Evolutionary conservation across 2,113 vertebrate genomes (phyloP).

Genomic region (Geococcyx californianus): DNA sequence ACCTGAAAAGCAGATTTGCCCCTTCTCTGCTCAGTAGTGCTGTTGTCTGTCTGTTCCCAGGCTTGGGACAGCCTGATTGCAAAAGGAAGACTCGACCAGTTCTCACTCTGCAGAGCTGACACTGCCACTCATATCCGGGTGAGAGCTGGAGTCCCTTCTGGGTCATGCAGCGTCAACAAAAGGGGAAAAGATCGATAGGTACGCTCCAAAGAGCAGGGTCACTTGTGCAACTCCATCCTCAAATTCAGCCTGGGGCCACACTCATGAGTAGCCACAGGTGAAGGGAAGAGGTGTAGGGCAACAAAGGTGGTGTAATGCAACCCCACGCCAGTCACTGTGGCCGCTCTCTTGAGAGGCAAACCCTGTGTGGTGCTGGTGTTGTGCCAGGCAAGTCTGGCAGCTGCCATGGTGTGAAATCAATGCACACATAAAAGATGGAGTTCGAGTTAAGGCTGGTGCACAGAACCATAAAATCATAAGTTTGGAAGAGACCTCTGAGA

Average conservation of each 20-base stretch:
- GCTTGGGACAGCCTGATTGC: constrained; percentile 24
- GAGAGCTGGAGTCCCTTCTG: neutral
- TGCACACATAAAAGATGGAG: neutral
- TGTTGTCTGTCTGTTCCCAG: constrained; percentile 26
- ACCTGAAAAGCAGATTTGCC: constrained; percentile 57
- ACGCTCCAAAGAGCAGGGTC: constrained; percentile 51
- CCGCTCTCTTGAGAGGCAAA: neutral
- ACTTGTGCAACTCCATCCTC: constrained; percentile 39
- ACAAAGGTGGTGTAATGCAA: neutral
- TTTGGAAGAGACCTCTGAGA: no score
- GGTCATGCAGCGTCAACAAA: neutral
- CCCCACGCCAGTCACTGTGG: neutral
- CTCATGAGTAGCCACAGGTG: neutral
- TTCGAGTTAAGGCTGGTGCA: neutral
- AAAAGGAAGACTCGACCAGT: neutral
- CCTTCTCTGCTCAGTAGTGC: constrained; percentile 52
- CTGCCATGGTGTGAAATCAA: neutral
- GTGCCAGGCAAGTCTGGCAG: neutral
- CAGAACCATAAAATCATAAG: no score
- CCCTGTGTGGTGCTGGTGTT: neutral
- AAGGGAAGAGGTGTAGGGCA: neutral
- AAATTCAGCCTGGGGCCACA: neutral
- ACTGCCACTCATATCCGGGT: neutral
- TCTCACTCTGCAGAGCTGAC: constrained; percentile 28
- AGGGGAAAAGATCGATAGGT: neutral